Evolutionary conservation across 2,113 vertebrate species (phyloP).

Genomic region (Sminthopsis crassicaudata): DNA sequence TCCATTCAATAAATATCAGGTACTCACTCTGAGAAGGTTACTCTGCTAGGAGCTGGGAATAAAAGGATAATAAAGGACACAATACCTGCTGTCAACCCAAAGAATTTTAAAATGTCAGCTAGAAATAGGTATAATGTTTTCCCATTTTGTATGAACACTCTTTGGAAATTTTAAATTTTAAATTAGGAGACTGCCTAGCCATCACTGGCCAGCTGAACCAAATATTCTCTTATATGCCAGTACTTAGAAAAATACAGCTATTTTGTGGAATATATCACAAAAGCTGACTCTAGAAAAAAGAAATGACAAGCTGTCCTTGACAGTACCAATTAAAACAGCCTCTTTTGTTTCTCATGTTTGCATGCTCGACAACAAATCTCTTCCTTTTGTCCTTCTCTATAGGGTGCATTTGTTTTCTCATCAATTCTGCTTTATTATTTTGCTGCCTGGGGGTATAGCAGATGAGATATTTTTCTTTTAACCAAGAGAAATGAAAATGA

Average conservation of each 20-base stretch:
- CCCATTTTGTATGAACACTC: background rate
- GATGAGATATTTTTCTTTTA: conserved; percentile 40
- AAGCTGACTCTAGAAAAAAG: background rate
- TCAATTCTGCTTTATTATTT: conserved; percentile 50
- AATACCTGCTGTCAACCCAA: background rate
- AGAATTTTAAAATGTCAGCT: background rate
- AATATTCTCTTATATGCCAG: background rate
- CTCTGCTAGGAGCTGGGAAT: background rate
- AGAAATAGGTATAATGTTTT: background rate
- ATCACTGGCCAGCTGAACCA: background rate
- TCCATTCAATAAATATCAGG: background rate
- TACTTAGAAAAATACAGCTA: background rate
- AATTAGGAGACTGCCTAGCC: background rate
- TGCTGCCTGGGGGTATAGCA: conserved; percentile 9
- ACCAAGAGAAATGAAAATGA: conserved; percentile 52
- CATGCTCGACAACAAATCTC: conserved; percentile 10
- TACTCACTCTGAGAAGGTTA: background rate
- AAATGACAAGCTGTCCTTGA: background rate
- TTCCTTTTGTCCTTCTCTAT: background rate
- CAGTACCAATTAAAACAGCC: background rate
- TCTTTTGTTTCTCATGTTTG: background rate
- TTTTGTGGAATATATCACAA: background rate
- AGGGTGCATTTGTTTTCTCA: conserved; percentile 44
- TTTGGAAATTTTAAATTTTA: background rate
- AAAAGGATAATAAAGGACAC: background rate